These are phyloP conservation scores for Silurus meridionalis DNA, from an alignment of 2,113 vertebrate genomes.

Conservation along the genomic window DNA sequence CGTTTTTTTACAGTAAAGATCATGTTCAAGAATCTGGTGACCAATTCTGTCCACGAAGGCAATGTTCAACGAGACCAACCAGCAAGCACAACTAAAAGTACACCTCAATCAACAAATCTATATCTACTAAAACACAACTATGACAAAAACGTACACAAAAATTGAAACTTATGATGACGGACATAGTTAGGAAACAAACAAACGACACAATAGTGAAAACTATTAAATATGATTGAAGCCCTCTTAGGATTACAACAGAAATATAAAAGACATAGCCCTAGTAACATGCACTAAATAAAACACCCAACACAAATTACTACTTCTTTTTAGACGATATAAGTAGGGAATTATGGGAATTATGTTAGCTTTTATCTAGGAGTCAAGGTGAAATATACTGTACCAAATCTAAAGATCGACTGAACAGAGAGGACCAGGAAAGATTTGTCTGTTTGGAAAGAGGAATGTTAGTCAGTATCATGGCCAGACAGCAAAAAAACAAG, in stretches of 20 bases:
- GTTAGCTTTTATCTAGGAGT: slow-evolving; percentile 21
- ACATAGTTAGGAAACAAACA: no score
- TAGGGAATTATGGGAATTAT: neutral
- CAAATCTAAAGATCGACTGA: slow-evolving; percentile 81
- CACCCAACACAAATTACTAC: neutral
- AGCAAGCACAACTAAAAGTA: neutral
- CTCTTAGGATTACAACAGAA: neutral
- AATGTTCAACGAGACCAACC: slow-evolving; percentile 20
- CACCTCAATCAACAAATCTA: slow-evolving; percentile 9
- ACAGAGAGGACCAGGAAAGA: slow-evolving; percentile 81
- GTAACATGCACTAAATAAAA: slow-evolving; percentile 13
- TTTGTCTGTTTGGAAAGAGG: slow-evolving; percentile 78
- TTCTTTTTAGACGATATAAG: neutral
- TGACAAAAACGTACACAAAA: neutral
- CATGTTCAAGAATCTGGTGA: neutral
- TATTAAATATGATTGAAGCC: neutral
- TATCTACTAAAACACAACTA: neutral
- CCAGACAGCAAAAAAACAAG: neutral
- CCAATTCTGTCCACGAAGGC: slow-evolving; percentile 4
- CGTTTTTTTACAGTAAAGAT: neutral
- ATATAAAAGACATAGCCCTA: neutral
- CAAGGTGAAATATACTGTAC: slow-evolving; percentile 73
- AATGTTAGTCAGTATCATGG: slow-evolving; percentile 57
- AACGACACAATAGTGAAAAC: neutral
- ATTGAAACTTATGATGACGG: neutral